Evolutionary conservation across 2,888 invertebrate species (phyloP).

Genomic region (Tricholauxania praeusta): DNA sequence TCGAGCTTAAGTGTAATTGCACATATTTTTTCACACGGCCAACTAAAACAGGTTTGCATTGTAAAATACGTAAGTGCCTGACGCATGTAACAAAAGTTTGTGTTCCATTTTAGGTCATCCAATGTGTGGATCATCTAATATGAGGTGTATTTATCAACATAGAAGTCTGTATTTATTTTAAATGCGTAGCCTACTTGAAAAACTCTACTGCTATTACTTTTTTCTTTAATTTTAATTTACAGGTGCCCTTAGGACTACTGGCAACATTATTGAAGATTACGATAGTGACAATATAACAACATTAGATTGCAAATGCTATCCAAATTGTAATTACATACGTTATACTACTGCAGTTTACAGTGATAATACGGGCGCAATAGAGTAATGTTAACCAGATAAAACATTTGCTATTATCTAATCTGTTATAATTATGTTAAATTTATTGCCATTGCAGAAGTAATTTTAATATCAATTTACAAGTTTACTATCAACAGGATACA

Average conservation of each 20-base stretch:
- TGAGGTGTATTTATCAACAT: slow-evolving; percentile 38
- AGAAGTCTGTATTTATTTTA: slow-evolving; percentile 18
- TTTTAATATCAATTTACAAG: slow-evolving; percentile 47
- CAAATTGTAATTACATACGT: slow-evolving; percentile 53
- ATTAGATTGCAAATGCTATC: slow-evolving; percentile 54
- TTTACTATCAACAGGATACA: slow-evolving; percentile 54
- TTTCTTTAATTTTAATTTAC: not conserved
- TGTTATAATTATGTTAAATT: no score
- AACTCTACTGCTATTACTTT: not conserved
- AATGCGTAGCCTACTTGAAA: not conserved
- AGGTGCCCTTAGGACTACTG: slow-evolving; percentile 51
- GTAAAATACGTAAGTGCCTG: no score
- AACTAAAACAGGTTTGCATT: not conserved
- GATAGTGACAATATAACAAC: slow-evolving; percentile 46
- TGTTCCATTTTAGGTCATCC: no score
- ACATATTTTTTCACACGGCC: slow-evolving; percentile 13
- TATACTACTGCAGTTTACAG: slow-evolving; percentile 52
- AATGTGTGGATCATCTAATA: slow-evolving; percentile 26
- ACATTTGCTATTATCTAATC: no score
- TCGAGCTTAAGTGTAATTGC: slow-evolving; percentile 51
- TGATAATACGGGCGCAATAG: slow-evolving; percentile 38
- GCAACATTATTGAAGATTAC: slow-evolving; percentile 54
- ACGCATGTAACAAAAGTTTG: no score
- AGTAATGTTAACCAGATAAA: not conserved
- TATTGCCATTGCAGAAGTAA: not conserved